A percentile compares a stretch with the other conserved stretches of the same genome.
Conservation (phyloP, 2,113 vertebrate species). For the Poeciliopsis occidentalis region DNA sequence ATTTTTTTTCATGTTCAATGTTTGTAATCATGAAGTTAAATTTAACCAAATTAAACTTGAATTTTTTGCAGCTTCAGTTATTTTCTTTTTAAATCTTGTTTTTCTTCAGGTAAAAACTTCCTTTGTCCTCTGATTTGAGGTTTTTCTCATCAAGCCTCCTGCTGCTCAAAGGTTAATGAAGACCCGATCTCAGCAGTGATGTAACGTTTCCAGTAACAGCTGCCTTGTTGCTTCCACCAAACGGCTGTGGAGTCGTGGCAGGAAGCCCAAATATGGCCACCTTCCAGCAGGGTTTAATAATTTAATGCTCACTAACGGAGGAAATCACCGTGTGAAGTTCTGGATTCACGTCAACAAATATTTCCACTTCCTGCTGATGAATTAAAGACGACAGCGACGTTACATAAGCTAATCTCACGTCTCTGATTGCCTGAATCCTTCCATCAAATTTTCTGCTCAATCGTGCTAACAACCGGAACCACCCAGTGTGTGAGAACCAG, state of each 20-base stretch:
- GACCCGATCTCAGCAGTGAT: not conserved
- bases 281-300: constrained; percentile 1
- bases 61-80: not conserved
- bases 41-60: not conserved
- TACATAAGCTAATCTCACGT: constrained; percentile 30
- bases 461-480: constrained; percentile 7
- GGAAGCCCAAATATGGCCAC: constrained; percentile 2
- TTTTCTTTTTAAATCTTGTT: not conserved
- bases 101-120: no score
- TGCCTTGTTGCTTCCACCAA: not conserved
- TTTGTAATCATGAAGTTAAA: no score
- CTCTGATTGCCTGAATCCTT: constrained; percentile 5
- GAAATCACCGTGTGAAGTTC: constrained; percentile 19
- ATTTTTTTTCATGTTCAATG: not conserved
- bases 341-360: constrained; percentile 27
- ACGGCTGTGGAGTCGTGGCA: not conserved
- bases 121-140: no score
- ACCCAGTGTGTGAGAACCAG: constrained; percentile 3
- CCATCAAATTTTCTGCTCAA: constrained; percentile 20
- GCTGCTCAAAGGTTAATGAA: not conserved
- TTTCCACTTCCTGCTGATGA: constrained; percentile 31
- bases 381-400: constrained; percentile 36
- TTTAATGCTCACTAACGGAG: constrained; percentile 4
- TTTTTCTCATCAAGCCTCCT: not conserved
- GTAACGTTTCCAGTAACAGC: not conserved